Evolutionary conservation across 2,888 invertebrate genomes (phyloP), one percentile per base, ranked within the genome.

Genomic region (Ypsolopha sequella): DNA sequence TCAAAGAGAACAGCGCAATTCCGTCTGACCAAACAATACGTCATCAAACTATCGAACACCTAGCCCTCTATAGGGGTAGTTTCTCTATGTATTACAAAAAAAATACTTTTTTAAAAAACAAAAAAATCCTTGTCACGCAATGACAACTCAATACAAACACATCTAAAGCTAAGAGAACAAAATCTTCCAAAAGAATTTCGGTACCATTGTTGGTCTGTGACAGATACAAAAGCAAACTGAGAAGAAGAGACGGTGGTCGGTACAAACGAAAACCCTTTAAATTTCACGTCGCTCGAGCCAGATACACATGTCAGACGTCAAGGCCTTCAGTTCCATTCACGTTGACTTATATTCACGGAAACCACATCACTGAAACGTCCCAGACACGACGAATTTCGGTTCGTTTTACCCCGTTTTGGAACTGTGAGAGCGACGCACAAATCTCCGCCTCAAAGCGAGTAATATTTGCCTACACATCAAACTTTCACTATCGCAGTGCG

Each of bases 391-490:
- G 65, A 66, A 56, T 64, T 68, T 67, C 67, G 61, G 65, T 66
- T 69, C 70, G 70, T 67, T 72, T 73, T 76, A 76, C 65, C 66
- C 69, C 76, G 69, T 79, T 79, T 76, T 61, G 73, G 68, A 75
- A 71, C 66, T 62, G 76, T 71, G 76, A 71, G 62, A 64, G 64
- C 65, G 73, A 78, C 78, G 80, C 80, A 80, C 81, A 81, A 84
- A 84, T 81, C 85, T 81, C 80, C 70, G 76, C 73, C 70, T 78
- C 72, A 70, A 70, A 79, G 68, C 80, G 76, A 70, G 79, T 73
- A 76, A 81, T 84, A 85, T 85, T 85, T 85, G 82, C 85, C 80
- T 81, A 84, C 85, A 86, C 84, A 85, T 85, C 81, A 84, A 86
- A 86, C 85, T 86, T 85, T 86, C 85, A 86, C 85, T 85, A 82